Evolutionary conservation across 2,113 vertebrate species (phyloP).

Genomic region (Chunga burmeisteri): DNA sequence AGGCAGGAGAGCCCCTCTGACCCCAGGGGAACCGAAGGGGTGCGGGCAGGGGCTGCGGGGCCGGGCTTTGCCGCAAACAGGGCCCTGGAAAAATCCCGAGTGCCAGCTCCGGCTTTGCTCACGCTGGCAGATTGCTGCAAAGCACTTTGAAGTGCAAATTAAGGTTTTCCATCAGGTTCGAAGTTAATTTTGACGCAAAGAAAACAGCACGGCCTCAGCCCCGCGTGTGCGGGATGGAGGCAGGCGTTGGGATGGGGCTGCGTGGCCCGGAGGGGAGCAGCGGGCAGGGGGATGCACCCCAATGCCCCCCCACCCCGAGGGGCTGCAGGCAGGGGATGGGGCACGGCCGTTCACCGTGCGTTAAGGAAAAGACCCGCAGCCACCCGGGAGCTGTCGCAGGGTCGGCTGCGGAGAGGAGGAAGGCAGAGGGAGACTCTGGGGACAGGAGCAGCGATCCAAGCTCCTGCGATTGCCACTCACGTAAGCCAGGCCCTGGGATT

Average conservation of each 20-base stretch:
- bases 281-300: background rate
- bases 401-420: rapidly evolving
- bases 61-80: background rate
- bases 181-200: background rate
- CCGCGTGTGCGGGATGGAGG: rapidly evolving
- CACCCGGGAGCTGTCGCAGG: rapidly evolving
- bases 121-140: background rate
- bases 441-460: rapidly evolving
- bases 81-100: background rate
- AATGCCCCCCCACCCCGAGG: rapidly evolving
- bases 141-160: conserved; percentile 57
- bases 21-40: rapidly evolving
- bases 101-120: background rate
- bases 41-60: background rate
- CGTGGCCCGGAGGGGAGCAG: rapidly evolving
- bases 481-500: rapidly evolving
- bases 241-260: rapidly evolving
- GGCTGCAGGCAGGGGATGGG: background rate
- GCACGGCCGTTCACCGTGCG: rapidly evolving
- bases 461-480: rapidly evolving
- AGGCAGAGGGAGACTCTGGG: background rate
- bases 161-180: background rate
- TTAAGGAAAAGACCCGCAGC: background rate
- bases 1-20: rapidly evolving
- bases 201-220: background rate